Evolutionary conservation across 2,888 invertebrate genomes (phyloP), one percentile per base, ranked within the genome.

Genomic region (Drosophila borborema): DNA sequence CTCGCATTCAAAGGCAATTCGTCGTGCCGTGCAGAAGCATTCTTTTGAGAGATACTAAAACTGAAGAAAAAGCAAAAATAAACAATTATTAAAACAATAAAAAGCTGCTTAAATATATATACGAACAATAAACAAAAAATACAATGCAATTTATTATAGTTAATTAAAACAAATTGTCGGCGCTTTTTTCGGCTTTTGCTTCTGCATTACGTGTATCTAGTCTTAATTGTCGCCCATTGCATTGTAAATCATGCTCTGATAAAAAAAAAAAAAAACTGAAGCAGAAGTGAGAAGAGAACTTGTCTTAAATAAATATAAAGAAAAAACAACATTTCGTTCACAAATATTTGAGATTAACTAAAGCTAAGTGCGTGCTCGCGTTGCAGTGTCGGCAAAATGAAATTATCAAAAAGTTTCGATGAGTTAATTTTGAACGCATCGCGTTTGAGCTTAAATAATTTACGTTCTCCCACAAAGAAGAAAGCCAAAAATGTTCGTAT

Each of bases 401-500:
- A 92, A 89, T 79, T 92, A 70, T 92, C 92, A 69, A 93, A 93
- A 86, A 93, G 93, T 84, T 89, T 93, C 40, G 93, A 93, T 79
- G 93, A 93, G 74, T 76, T 93, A 78, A 93, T 93, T 74, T 82
- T 93, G 67, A 93, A 90, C 89, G 93, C 93, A 41, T 93, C 93
- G 83, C 92, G 92, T 43, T 83, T 93, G 58, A 93, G 90, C 77
- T 81, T 93, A 45, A 92, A 91, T 54, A 91, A 91, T 79, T 80
- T 92, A 72, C 90, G 92, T 72, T 89, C 92, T 5, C 90, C 91
- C 41, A 77, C 86, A 49, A 91, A 91, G 81, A 92, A 92, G 82
- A 81, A 90, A 41, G 23, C 79, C n/a, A 93, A 93, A 91, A 91
- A 89, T 90, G 93, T 93, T 85, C 86, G 86, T 66, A 65, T 63